These are phyloP conservation scores for Varecia variegata DNA, from an alignment of 2,797 vertebrate species.

Conservation along the genomic window DNA sequence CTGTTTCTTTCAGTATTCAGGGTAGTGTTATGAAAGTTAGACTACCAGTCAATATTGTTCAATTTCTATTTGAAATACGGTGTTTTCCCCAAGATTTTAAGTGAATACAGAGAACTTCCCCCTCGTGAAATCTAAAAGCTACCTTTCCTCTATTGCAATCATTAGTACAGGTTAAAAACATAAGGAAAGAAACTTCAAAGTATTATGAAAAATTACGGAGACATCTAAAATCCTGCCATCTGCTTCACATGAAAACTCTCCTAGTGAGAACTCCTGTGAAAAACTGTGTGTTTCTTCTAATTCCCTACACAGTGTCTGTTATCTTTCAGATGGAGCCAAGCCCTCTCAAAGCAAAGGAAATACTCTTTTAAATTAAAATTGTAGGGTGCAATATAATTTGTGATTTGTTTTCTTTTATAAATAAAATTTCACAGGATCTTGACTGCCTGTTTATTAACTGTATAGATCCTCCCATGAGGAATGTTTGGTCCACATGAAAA, in stretches of 20 bases:
- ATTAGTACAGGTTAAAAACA: not conserved
- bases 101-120: not conserved
- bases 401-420: not conserved
- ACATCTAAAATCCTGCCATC: conserved; percentile 17
- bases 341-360: not conserved
- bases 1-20: not conserved
- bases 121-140: not conserved
- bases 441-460: not conserved
- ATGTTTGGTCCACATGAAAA: not conserved
- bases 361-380: conserved; percentile 31
- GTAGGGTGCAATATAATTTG: not conserved
- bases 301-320: not conserved
- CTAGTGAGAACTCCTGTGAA: not conserved
- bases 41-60: not conserved
- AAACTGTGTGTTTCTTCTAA: not conserved
- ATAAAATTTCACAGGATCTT: not conserved
- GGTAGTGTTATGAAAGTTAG: not conserved
- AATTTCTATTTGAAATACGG: not conserved
- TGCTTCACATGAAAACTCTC: conserved; percentile 32
- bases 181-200: not conserved
- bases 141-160: not conserved
- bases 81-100: conserved; percentile 4
- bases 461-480: not conserved
- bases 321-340: not conserved
- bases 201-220: conserved; percentile 14